Base-by-base conservation (phyloP, 2,113 vertebrate genomes). In the Pycnonotus jocosus region DNA sequence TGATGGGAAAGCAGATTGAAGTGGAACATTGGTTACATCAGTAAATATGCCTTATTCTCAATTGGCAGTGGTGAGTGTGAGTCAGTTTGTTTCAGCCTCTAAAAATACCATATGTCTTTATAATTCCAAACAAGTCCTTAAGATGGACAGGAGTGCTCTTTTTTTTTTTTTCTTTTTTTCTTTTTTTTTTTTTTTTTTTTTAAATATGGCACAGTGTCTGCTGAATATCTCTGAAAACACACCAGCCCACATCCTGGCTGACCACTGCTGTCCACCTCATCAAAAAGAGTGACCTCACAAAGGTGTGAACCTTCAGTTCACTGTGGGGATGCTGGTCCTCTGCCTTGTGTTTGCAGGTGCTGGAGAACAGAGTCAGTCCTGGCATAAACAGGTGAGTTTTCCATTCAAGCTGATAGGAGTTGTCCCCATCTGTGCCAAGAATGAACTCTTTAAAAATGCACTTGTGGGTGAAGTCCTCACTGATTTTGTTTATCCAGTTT, bases 81-180 rank as follows among this genome's bases (percentile, higher is more conserved):
- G 88, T 97, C 96, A 97, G 96, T 97, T 97, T 97, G 88, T 94
- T 97, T 97, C 95, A 95, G 91, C 72, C 94, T 93, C 95, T 97
- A 97, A 97, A 97, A 97, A 96, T 96, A 97, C 83, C 95, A 25
- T 95, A 80, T 93, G 93, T 90, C 95, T 93, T 92, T 95, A 60
- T 93, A 94, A 88, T 90, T 92, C 92, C 91, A 94, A 94, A 90
- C 82, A 93, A 95, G 86, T 71, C 80, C 80, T 94, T 93, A 66
- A 0, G 60, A 96, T 86, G 92, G 95, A 96, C 94, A 95, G 82
- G 19, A 88, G 47, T 35, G 54, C 37, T 69, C 24, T 74, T 86
- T 61, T 47, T 57, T 28, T 62, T 54, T 38, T 8, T 8, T 38
- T 38, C 8, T 38, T 38, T 38, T 80, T 90, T 48, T 69, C 47